phyloP scores from a whole-genome alignment of 2,113 vertebrate species.

The Boulengeromyrus knoepffleri region DNA sequence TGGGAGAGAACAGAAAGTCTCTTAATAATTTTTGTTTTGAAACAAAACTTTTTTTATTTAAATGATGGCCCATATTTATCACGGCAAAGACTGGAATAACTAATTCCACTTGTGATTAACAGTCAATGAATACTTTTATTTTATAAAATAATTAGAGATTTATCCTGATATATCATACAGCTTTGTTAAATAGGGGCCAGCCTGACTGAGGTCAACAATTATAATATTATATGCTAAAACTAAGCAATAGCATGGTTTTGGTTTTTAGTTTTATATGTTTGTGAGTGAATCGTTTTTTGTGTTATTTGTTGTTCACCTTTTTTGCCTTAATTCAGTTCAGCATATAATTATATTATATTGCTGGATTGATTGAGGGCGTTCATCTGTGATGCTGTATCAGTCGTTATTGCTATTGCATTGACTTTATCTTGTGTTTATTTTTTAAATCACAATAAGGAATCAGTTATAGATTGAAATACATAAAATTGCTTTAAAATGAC shows the following conservation, averaged over 20 bases:
- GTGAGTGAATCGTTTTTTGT: slow-evolving; percentile 11
- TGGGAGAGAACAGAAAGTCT: slow-evolving; percentile 28
- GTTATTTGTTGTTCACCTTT: background rate
- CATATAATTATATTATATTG: background rate
- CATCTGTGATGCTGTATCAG: slow-evolving; percentile 7
- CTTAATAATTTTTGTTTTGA: slow-evolving; percentile 12
- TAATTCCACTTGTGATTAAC: background rate
- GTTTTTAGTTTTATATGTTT: background rate
- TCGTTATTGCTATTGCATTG: background rate
- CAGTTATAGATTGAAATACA: background rate
- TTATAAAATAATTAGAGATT: background rate
- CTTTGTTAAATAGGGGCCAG: slow-evolving; percentile 27
- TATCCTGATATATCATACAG: background rate
- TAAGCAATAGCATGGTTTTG: slow-evolving; percentile 18
- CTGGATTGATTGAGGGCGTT: background rate
- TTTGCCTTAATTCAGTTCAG: slow-evolving; percentile 7
- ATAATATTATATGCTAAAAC: background rate
- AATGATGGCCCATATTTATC: slow-evolving; percentile 26
- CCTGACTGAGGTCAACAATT: slow-evolving; percentile 15
- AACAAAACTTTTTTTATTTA: background rate
- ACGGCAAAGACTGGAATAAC: background rate
- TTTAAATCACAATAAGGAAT: background rate
- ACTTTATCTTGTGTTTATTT: background rate
- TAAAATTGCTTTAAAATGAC: background rate
- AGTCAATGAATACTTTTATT: background rate